Base-by-base conservation (phyloP, 2,113 vertebrate genomes). In the Patagioenas fasciata region DNA sequence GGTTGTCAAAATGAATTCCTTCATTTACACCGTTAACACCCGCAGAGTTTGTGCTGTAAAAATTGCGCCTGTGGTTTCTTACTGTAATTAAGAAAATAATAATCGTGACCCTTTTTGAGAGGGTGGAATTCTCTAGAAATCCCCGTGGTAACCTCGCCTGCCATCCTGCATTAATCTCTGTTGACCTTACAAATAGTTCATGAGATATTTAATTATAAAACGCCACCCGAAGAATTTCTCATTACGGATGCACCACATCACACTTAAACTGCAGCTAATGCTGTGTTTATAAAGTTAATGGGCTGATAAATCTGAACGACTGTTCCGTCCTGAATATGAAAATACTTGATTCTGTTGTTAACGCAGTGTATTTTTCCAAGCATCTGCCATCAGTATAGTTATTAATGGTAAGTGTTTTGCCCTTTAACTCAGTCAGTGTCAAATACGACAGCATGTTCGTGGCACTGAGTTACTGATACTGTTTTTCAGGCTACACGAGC, bases 201-300 rank as follows among this genome's bases (percentile, higher is more conserved):
- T 44, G 89, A 65, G 87, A 62, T 86, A 44, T 90, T 94, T 96
- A 91, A 42, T 87, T 95, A 60, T 26, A 62, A 32, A 83, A 62
- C 69, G 70, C 71, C 83, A 77, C 69, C 61, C 62, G 71, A 72
- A 95, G 80, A 90, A 40, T 24, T 91, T 28, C 93, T 94, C 80
- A 58, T 86, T 95, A 87, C 40, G 5, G 85, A 85, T 93, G 89
- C 88, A 54, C 64, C 81, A 3, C 53, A 10, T 88, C 77, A 21
- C 75, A 36, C 83, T 77, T 36, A 56, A 94, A 85, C 32, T 64
- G 42, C 78, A 69, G 80, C 84, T 80, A 62, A 40, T 79, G 42
- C 54, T 40, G 31, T 74, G 73, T 93, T 94, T 81, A 38, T 95
- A 60, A 94, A 96, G 83, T 73, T 91, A 71, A 88, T 88, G 85